Base-by-base conservation (phyloP, 2,113 vertebrate genomes). In the Emydura subglobosa region DNA sequence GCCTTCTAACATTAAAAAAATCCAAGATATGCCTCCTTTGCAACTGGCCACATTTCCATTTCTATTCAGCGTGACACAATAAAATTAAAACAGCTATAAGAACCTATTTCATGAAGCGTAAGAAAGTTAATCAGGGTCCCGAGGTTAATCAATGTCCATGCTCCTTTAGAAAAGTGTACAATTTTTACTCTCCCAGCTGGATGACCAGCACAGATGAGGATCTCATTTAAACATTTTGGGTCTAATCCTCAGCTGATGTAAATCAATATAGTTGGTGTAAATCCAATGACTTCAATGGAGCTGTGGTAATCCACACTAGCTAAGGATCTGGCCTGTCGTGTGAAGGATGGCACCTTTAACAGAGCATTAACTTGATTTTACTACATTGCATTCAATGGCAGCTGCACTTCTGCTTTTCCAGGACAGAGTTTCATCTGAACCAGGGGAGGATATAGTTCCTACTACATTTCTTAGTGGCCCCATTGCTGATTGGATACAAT, bases 111-210 rank as follows among this genome's bases (percentile, higher is more conserved):
- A 72, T n/a, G n/a, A 39, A 72, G 19, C 39, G 19, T 22, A 5
- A 72, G 65, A 22, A 39, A 72, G 19, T 39, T 39, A 72, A 72
- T 72, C 34, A 68, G 7, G 10, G 34, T 72, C 34, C 49, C 21
- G n/a, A 42, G 82, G 7, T 7, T 49, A 29, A 5, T 47, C 25
- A 53, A 3, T 0, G 2, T 51, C 25, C 57, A 4, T 0, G 2
- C 65, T 29, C n/a, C 88, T 85, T 21, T 65, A 34, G 78, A 1
- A 29, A 9, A 78, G 76, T 0, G n/a, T 0, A 79, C 2, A 13
- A 31, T 76, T 83, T 34, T 17, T 16, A 16, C 31, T 34, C 65
- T 19, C 19, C 17, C 82, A 83, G 88, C 34, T 5, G 0, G 0
- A 50, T 87, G 79, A 65, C 44, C 88, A 79, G 11, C 59, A 44